These are phyloP conservation scores for Boloria selene DNA, from an alignment of 2,888 invertebrate species.

Conservation along the genomic window DNA sequence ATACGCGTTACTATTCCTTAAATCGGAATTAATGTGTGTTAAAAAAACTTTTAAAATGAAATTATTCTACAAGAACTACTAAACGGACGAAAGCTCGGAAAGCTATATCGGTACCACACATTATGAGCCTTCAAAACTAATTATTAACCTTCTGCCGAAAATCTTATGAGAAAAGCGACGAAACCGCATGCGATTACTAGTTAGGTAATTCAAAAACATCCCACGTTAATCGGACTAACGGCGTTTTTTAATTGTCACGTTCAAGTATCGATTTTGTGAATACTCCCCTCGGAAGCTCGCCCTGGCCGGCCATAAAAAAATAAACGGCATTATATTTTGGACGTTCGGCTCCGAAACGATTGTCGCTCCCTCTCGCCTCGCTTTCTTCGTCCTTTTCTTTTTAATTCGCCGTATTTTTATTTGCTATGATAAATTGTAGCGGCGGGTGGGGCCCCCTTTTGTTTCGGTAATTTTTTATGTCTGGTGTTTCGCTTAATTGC, in stretches of 20 bases:
- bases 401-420: constrained; percentile 81
- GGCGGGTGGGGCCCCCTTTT: constrained; percentile 69
- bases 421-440: constrained; percentile 81
- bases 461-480: constrained; percentile 82
- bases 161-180: constrained; percentile 6
- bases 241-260: constrained; percentile 56
- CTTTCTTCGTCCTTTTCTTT: constrained; percentile 78
- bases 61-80: too few relatives aligned
- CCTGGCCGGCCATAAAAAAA: constrained; percentile 60
- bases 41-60: too few relatives aligned
- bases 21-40: too few relatives aligned
- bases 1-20: too few relatives aligned
- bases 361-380: constrained; percentile 67
- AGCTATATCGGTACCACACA: too few relatives aligned
- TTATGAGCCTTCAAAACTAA: too few relatives aligned
- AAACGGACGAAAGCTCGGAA: too few relatives aligned
- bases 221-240: constrained; percentile 50
- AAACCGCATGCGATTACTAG: constrained; percentile 36
- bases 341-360: constrained; percentile 60
- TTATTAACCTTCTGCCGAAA: too few relatives aligned
- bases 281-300: constrained; percentile 53
- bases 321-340: constrained; percentile 68
- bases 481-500: constrained; percentile 79
- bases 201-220: constrained; percentile 50
- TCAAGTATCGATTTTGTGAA: constrained; percentile 58